Evolutionary conservation across 2,797 vertebrate genomes (phyloP).

Genomic region (Acropternis orthonyx): DNA sequence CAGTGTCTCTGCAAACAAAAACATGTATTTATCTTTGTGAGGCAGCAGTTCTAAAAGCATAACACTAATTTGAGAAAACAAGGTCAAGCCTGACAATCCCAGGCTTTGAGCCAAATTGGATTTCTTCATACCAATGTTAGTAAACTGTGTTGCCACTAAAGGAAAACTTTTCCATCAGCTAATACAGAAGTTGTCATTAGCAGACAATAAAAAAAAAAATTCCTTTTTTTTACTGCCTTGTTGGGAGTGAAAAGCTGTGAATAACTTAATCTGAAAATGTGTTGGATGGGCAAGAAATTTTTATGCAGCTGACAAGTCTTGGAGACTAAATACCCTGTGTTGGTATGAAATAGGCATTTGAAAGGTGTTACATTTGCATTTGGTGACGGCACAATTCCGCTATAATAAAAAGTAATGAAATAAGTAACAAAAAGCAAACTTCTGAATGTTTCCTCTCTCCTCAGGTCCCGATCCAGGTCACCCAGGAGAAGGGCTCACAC

Average conservation of each 20-base stretch:
- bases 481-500: slow-evolving; percentile 83
- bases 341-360: background rate
- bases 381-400: background rate
- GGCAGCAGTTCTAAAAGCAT: background rate
- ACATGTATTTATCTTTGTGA: background rate
- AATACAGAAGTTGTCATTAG: background rate
- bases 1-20: background rate
- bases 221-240: fast-evolving
- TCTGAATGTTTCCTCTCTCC: background rate
- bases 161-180: background rate
- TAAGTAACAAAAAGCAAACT: background rate
- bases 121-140: background rate
- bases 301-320: slow-evolving; percentile 3
- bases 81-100: background rate
- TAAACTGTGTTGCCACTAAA: background rate
- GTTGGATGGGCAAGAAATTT: background rate
- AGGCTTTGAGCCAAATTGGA: background rate
- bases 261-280: background rate
- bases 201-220: background rate
- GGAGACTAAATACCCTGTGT: background rate
- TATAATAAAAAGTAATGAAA: background rate
- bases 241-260: background rate
- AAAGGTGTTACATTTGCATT: background rate
- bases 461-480: slow-evolving; percentile 85
- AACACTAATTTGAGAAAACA: background rate